Evolutionary conservation across 2,797 vertebrate species (phyloP).

Genomic region (Anas capensis): DNA sequence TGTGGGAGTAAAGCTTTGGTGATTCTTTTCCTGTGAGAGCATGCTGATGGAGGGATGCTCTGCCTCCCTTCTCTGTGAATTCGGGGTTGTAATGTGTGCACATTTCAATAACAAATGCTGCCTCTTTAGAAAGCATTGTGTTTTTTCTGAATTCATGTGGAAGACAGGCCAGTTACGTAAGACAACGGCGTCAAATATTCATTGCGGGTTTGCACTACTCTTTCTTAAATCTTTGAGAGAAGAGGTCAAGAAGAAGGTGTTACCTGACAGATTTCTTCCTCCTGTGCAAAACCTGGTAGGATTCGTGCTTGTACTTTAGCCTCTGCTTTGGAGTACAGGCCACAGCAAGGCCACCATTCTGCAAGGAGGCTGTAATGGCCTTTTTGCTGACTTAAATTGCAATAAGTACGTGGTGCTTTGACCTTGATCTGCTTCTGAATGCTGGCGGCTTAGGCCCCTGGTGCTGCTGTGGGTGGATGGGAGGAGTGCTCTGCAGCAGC

Average conservation of each 20-base stretch:
- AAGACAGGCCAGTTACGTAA: not conserved
- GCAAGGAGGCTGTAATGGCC: not conserved
- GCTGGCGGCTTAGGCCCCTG: fast-evolving
- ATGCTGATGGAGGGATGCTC: not conserved
- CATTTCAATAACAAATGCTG: not conserved
- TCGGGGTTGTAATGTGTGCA: fast-evolving
- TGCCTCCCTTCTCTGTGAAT: not conserved
- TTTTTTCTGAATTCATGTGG: not conserved
- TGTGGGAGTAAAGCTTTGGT: not conserved
- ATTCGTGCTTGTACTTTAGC: fast-evolving
- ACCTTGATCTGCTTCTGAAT: not conserved
- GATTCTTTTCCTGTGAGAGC: not conserved
- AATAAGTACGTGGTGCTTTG: fast-evolving
- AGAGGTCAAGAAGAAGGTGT: not conserved
- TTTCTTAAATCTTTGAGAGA: not conserved
- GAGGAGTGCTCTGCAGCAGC: not conserved
- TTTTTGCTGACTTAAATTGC: not conserved
- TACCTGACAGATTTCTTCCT: not conserved
- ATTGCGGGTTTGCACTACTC: not conserved
- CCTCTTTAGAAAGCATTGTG: not conserved
- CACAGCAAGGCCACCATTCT: too few species aligned
- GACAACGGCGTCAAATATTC: fast-evolving
- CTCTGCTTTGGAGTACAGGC: not conserved
- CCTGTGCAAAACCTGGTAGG: not conserved
- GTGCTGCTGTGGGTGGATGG: not conserved